These are phyloP conservation scores for Ooceraea biroi DNA, from an alignment of 1,140 invertebrate genomes.

Conservation along the genomic window DNA sequence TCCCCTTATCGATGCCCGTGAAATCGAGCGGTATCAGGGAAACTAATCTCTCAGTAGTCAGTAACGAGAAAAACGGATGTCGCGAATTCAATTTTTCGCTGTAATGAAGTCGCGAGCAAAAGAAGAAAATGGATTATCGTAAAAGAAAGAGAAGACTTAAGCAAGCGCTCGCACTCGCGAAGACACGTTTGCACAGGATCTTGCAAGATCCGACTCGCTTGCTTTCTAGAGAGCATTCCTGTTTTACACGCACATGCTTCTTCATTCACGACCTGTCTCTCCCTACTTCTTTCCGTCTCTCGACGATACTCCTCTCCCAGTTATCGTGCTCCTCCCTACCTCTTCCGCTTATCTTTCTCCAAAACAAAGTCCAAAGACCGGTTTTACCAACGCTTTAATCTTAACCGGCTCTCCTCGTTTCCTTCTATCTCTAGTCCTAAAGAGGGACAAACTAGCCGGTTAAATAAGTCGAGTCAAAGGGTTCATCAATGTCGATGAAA, in stretches of 20 bases:
- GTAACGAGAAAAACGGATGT: no score
- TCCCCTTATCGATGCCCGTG: no score
- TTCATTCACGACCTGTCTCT: conserved; percentile 67
- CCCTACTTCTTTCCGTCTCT: conserved; percentile 34
- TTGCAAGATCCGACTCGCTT: conserved; percentile 29
- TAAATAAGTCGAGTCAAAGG: neutral
- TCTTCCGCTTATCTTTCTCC: neutral
- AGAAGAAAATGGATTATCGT: neutral
- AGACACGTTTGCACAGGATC: neutral
- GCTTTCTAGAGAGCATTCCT: conserved; percentile 3
- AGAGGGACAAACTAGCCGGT: neutral
- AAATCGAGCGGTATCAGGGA: no score
- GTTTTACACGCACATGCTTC: conserved; percentile 57
- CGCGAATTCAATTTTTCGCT: no score
- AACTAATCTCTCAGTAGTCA: no score
- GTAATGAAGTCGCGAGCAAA: no score
- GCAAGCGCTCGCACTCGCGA: neutral
- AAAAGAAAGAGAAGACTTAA: neutral
- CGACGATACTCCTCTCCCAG: neutral
- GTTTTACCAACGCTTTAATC: neutral
- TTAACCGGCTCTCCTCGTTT: neutral
- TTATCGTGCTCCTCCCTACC: conserved; percentile 1
- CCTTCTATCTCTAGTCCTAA: neutral
- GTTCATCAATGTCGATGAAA: neutral
- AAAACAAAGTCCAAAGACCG: conserved; percentile 26